Base-by-base conservation (phyloP, 1,140 invertebrate genomes). In the Phenacoccus solenopsis region DNA sequence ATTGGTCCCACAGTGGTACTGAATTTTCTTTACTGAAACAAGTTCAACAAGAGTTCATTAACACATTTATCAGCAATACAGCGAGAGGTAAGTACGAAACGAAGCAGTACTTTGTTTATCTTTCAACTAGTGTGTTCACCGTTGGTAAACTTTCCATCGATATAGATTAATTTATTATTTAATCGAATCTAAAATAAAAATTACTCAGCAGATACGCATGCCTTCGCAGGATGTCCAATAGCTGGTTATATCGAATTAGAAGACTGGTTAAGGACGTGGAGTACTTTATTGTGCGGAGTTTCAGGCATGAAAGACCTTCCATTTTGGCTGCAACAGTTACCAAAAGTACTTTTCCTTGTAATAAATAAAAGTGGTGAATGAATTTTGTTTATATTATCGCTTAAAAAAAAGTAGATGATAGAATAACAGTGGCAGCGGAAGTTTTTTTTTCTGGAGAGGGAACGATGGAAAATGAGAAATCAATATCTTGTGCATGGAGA, bases 271-370 rank as follows among this genome's bases (percentile, higher is more conserved):
- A 81, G 82, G 28, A 81, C 85, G 71, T 89, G 87, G 87, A 81
- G 84, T 12, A 76, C 82, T 20, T 74, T 86, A 22, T 77, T 88
- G 1, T 77, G 77, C 28, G 77, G 80, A 9, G 82, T 83, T 68
- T 82, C 80, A 70, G 81, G 81, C 70, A 81, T 87, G 68, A 77
- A 81, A 4, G 83, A 86, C 28, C 80, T 88, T 57, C 87, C 87
- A 0, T 79, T 88, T 1, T 89, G 87, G 81, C 77, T 89, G 10
- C 86, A 88, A 75, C 87, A 87, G 76, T 82, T 88, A 69, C 85
- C 85, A 72, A 87, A 86, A 79, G 85, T 88, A 72, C 76, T 89
- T 35, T 89, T 88, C 76, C 84, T 85, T 75, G 85, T 87, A 20
- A 85, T 88, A 68, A 88, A 89, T 75, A 84, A 83, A 79, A 82